phyloP scores from a whole-genome alignment of 2,888 invertebrate species.

The Serrognathus titanus region DNA sequence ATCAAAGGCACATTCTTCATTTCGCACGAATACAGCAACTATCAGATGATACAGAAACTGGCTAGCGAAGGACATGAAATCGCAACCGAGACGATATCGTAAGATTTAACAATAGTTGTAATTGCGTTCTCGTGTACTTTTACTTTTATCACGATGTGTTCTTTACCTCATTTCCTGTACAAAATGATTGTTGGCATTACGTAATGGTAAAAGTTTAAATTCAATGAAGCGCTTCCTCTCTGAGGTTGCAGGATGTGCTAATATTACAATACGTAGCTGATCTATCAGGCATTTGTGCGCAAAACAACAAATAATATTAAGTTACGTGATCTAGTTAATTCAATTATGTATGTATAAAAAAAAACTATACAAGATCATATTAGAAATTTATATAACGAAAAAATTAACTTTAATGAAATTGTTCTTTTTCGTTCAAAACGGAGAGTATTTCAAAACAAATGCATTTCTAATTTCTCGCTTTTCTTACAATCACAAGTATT shows the following conservation, averaged over 20 bases:
- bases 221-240: slow-evolving; percentile 5
- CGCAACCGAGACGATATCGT: slow-evolving; percentile 69
- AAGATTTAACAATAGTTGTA: slow-evolving; percentile 41
- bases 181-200: slow-evolving; percentile 12
- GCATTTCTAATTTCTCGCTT: not conserved
- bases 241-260: slow-evolving; percentile 4
- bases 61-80: slow-evolving; percentile 88
- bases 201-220: slow-evolving; percentile 18
- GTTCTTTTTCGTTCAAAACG: not conserved
- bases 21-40: slow-evolving; percentile 89
- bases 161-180: not conserved
- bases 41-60: slow-evolving; percentile 86
- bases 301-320: too few relatives aligned
- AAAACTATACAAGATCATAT: too few relatives aligned
- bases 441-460: slow-evolving; percentile 7
- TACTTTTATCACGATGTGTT: not conserved
- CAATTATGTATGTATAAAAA: too few relatives aligned
- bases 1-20: slow-evolving; percentile 91
- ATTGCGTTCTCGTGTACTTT: slow-evolving; percentile 4
- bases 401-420: too few relatives aligned
- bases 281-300: too few relatives aligned
- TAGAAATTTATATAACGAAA: too few relatives aligned
- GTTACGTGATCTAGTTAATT: too few relatives aligned
- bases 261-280: too few relatives aligned
- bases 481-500: not conserved